Evolutionary conservation across 2,888 invertebrate species (phyloP).

Genomic region (Hemaris fuciformis): DNA sequence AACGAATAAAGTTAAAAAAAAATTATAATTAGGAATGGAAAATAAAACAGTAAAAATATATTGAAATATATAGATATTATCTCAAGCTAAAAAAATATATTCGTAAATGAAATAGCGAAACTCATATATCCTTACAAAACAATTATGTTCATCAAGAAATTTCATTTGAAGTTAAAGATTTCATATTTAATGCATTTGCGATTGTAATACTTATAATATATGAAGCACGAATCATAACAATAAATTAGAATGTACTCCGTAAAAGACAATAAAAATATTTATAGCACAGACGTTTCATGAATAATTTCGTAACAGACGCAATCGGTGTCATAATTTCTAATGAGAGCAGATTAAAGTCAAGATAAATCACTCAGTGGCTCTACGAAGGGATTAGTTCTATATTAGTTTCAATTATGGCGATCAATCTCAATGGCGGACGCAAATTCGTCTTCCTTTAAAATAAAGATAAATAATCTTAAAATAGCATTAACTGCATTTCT

Average conservation of each 20-base stretch:
- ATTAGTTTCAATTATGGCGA: conserved; percentile 16
- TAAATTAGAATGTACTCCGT: too few species aligned
- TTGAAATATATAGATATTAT: too few species aligned
- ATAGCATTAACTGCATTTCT: neutral
- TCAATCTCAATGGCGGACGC: neutral
- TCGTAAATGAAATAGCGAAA: too few species aligned
- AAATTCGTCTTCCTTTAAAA: neutral
- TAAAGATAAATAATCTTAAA: neutral
- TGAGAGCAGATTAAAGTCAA: conserved; percentile 34
- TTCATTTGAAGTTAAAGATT: too few species aligned
- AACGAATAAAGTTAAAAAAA: too few species aligned
- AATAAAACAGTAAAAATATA: too few species aligned
- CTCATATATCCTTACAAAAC: too few species aligned
- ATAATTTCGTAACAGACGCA: neutral
- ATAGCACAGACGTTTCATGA: neutral
- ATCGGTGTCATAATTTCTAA: conserved; percentile 25
- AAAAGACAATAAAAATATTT: neutral
- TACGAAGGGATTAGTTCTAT: conserved; percentile 27
- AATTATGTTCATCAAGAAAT: too few species aligned
- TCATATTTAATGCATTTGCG: neutral
- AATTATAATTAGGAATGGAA: too few species aligned
- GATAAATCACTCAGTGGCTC: conserved; percentile 32
- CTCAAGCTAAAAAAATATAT: too few species aligned
- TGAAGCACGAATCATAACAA: neutral
- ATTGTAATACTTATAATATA: too few species aligned